Percentiles rank a stretch among this genome's conserved stretches.
Conservation (phyloP, 2,888 invertebrate genomes). For the Tetragnatha montana region DNA sequence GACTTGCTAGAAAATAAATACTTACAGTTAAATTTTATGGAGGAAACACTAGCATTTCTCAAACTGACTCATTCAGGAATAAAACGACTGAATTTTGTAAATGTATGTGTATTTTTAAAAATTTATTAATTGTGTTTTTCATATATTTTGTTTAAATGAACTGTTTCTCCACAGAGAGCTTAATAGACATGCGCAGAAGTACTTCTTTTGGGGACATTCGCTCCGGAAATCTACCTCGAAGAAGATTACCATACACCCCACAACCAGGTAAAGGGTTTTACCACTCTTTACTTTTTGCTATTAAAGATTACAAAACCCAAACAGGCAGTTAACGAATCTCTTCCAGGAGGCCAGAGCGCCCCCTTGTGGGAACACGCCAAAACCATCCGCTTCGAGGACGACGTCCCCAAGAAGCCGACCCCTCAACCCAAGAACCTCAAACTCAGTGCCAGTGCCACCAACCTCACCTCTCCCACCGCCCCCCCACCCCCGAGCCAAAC, state of each 20-base stretch:
- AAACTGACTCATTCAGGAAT: too few relatives aligned
- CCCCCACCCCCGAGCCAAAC: not conserved
- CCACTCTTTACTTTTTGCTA: not conserved
- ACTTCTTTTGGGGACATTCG: conserved; percentile 66
- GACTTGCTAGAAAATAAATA: too few relatives aligned
- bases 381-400: conserved; percentile 55
- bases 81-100: too few relatives aligned
- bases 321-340: not conserved
- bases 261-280: conserved; percentile 48
- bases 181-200: conserved; percentile 64
- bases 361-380: conserved; percentile 70
- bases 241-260: conserved; percentile 62
- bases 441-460: conserved; percentile 70
- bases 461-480: conserved; percentile 18
- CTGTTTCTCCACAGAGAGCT: conserved; percentile 33
- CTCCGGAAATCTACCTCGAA: conserved; percentile 40
- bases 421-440: conserved; percentile 47
- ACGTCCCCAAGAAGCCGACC: not conserved
- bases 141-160: not conserved
- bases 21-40: too few relatives aligned
- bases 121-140: too few relatives aligned
- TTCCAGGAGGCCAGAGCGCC: conserved; percentile 54
- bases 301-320: not conserved
- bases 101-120: too few relatives aligned
- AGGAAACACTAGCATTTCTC: too few relatives aligned